These are phyloP conservation scores for Pseudorasbora parva DNA, from an alignment of 2,113 vertebrate genomes.

Conservation along the genomic window DNA sequence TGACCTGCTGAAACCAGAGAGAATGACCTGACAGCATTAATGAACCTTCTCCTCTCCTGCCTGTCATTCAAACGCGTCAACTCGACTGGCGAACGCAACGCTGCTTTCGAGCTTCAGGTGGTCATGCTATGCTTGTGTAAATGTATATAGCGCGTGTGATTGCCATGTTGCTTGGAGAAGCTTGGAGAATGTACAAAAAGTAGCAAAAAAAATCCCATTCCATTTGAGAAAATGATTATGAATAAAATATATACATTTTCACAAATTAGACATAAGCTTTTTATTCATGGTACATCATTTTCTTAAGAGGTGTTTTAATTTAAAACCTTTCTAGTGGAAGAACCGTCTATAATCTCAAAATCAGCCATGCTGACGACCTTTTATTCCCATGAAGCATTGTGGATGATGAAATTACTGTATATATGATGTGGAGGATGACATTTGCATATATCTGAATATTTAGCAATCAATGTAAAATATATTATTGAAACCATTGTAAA, in stretches of 20 bases:
- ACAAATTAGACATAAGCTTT: not conserved
- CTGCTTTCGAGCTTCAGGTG: conserved; percentile 12
- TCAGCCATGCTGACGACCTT: too few relatives aligned
- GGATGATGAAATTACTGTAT: too few relatives aligned
- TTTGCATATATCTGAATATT: too few relatives aligned
- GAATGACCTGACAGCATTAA: conserved; percentile 49
- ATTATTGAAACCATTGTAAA: too few relatives aligned
- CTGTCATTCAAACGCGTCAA: conserved; percentile 41
- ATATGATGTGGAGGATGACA: too few relatives aligned
- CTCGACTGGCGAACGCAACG: not conserved
- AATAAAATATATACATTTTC: not conserved
- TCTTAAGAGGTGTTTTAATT: not conserved
- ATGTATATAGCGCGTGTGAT: not conserved
- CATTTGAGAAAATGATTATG: not conserved
- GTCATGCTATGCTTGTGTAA: conserved; percentile 25
- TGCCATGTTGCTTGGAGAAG: not conserved
- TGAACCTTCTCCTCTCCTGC: conserved; percentile 31
- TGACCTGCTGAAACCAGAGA: conserved; percentile 54
- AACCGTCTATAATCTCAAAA: not conserved
- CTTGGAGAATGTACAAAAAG: not conserved
- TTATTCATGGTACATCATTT: not conserved
- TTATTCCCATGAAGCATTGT: too few relatives aligned
- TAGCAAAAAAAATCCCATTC: not conserved
- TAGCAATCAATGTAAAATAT: too few relatives aligned
- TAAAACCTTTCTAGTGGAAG: not conserved